Base-by-base conservation (phyloP, 2,113 vertebrate species). In the Oncorhynchus masou region DNA sequence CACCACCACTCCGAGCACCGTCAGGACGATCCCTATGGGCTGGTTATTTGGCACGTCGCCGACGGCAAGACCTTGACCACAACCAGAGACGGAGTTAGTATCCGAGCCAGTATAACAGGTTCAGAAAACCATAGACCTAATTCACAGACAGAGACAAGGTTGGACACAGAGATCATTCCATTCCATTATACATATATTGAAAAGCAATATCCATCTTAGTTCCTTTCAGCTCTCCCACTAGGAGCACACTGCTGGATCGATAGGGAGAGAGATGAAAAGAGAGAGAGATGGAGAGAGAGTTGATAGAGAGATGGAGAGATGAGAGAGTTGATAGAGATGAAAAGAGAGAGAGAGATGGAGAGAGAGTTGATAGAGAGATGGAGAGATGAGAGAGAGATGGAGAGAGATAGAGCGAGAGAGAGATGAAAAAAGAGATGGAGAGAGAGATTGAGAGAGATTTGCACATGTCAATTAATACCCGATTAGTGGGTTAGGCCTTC, bases 1-100 rank as follows among this genome's bases (percentile, higher is more conserved):
- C 84, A 99, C 94, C 87, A 99, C 96, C n/a, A 99, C 98, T 0
- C 97, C 98, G 3, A 99, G 90, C 74, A 99, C 97, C 0, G 97
- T 99, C 74, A 99, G 95, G 69, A 99, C 94, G 0, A 99, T 99
- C 19, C 97, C 97, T 1, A 98, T 95, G 73, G 95, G 94, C 83
- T 98, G 97, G 70, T 83, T 93, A 59, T 88, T 92, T 0, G 94
- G 94, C 83, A 94, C 90, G 2, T 99, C 97, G 0, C 98, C 96
- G 0, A 99, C 81, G 4, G 96, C 92, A 80, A 99, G 86, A 81
- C 98, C 98, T 97, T 84, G 54, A 9, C 24, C 1, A 60, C 3
- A 67, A 27, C 34, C 62, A 29, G 27, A 45, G 9, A 12, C 39
- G 2, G 39, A 45, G 39, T 45, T 45, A 45, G 39, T 12, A 3